These are phyloP conservation scores for Ochotona curzoniae DNA, from an alignment of 2,113 vertebrate genomes.

Conservation along the genomic window DNA sequence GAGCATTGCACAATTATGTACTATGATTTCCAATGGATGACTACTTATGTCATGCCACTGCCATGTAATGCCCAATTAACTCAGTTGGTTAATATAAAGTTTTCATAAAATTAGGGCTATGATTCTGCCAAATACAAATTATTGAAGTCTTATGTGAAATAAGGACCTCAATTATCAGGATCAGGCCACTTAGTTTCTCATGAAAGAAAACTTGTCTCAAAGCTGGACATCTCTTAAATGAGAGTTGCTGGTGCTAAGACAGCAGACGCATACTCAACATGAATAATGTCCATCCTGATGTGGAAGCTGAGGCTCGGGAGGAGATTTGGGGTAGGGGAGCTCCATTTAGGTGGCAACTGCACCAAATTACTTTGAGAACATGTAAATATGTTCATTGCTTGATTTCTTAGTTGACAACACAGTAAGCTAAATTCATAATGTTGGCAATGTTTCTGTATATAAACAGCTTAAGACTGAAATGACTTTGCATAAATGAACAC, in stretches of 20 bases:
- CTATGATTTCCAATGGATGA: not conserved
- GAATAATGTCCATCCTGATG: not conserved
- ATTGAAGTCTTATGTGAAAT: not conserved
- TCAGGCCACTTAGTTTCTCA: not conserved
- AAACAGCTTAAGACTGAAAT: slow-evolving; percentile 57
- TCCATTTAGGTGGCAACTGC: not conserved
- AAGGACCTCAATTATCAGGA: not conserved
- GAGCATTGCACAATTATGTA: not conserved
- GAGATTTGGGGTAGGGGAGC: not conserved
- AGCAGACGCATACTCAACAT: not conserved
- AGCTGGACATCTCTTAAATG: not conserved
- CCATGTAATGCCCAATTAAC: not conserved
- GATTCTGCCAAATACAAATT: slow-evolving; percentile 49
- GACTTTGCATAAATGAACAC: slow-evolving; percentile 61
- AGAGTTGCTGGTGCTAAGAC: not conserved
- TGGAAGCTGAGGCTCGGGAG: not conserved
- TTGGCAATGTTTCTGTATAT: slow-evolving; percentile 53
- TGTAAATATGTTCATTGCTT: slow-evolving; percentile 54
- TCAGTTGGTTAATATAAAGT: not conserved
- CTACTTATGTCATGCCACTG: slow-evolving; percentile 12
- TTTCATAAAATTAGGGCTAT: slow-evolving; percentile 22
- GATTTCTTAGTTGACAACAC: slow-evolving; percentile 63
- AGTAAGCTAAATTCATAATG: slow-evolving; percentile 46
- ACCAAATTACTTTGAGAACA: slow-evolving; percentile 51
- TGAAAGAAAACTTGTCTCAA: not conserved